Base-by-base conservation (phyloP, 2,888 invertebrate genomes). In the Platycheirus rosarum region DNA sequence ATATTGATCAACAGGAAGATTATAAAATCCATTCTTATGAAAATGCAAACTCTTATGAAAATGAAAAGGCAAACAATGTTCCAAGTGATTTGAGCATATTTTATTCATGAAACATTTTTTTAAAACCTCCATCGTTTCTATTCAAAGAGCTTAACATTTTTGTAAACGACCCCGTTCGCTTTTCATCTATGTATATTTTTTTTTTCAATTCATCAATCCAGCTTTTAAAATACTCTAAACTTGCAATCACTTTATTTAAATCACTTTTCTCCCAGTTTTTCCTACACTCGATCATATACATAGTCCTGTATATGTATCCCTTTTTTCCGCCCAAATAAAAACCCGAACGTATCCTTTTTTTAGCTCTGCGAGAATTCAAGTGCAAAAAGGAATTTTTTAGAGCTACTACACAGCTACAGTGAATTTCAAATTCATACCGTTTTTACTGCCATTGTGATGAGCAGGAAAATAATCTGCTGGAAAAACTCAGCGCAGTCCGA, bases 241-340 rank as follows among this genome's bases (percentile, higher is more conserved):
- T 55, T 63, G 57, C 74, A 79, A 79, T 79, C 79, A 79, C 79
- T 79, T 79, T 79, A 79, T 69, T 79, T 75, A 69, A 79, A 79
- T 74, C 75, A 51, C 49, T 79, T 74, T 57, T 44, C 57, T 32
- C 66, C 18, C 4, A 16, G 18, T 29, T 29, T 29, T 44, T 57
- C 37, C n/a, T 18, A 48, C n/a, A 46, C 29, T n/a, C 49, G n/a
- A 48, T 14, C 48, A 65, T 26, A 40, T 35, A 20, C 37, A 40
- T 23, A 18, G 35, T n/a, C n/a, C n/a, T n/a, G n/a, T n/a, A 6
- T 40, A 32, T 18, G 3, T 26, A 16, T 32, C 35, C 57, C 42
- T 60, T 49, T 44, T 60, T 49, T 44, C 6, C 23, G 3, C 23
- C 6, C 6, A 23, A 23, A 23, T 4, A 23, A 23, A 23, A 23